Conservation (phyloP, 2,113 vertebrate species). For the Lophura nycthemera region DNA sequence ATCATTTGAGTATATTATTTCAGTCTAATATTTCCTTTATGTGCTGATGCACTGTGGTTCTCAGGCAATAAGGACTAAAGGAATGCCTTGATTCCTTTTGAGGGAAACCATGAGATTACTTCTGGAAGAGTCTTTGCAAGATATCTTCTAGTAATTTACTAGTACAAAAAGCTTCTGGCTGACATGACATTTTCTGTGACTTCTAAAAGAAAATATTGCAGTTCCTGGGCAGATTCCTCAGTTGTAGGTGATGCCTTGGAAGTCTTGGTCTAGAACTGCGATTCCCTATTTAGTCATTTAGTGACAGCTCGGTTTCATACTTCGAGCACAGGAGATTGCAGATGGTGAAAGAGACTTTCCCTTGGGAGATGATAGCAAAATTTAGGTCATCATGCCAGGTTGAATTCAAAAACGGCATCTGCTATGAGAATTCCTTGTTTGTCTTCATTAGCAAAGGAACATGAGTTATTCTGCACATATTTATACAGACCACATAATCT, state of each 20-base stretch:
- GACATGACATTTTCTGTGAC: background rate
- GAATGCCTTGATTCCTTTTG: conserved; percentile 45
- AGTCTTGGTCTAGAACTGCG: background rate
- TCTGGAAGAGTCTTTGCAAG: background rate
- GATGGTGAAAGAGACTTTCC: background rate
- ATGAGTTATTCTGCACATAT: background rate
- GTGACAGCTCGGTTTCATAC: background rate
- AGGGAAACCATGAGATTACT: conserved; percentile 26
- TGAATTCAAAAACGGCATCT: background rate
- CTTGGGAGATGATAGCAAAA: background rate
- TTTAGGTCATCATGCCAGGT: background rate
- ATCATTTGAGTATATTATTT: background rate
- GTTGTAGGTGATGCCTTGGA: background rate
- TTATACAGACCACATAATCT: background rate
- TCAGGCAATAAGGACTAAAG: conserved; percentile 1
- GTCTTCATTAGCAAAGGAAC: background rate
- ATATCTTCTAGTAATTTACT: background rate
- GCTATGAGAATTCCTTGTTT: background rate
- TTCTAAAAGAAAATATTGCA: conserved; percentile 1
- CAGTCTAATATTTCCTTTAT: conserved; percentile 19
- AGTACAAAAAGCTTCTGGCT: conserved; percentile 4
- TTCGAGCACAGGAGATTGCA: background rate
- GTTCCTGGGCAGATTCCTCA: background rate
- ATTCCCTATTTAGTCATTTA: background rate
- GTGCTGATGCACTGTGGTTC: conserved; percentile 23